Evolutionary conservation across 2,888 invertebrate species (phyloP), one percentile per base, ranked within the genome.

Genomic region (Melinaea menophilus): DNA sequence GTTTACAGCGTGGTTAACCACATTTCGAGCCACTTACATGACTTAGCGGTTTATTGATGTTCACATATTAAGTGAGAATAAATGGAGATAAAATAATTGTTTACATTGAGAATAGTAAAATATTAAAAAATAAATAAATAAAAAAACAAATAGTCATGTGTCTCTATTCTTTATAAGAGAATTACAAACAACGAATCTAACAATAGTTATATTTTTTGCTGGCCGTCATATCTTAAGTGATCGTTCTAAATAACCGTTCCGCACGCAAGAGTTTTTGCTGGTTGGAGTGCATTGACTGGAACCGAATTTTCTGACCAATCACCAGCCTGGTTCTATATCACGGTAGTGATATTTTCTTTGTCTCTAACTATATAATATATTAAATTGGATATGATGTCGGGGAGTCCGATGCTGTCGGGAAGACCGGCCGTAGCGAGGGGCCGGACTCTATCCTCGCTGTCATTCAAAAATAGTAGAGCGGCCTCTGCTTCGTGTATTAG

Each of bases 401-500:
- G 90, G 86, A 88, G 90, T 90, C 90, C 90, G 89, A 83, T 90
- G 90, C 72, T 84, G 88, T 75, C 81, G 89, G 57, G 62, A 84
- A 90, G 90, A 88, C 90, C 88, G 90, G 89, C 88, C 80, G 58
- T 81, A 81, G 88, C 89, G 90, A 82, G 89, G 89, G 86, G 89
- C 89, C 89, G 90, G 89, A 87, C 88, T 78, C 51, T 79, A 84
- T 82, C 88, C 86, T 85, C 88, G 88, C 88, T 76, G 70, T 80
- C 74, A 75, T 81, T 79, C 73, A 72, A 72, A 70, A 66, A 64
- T 73, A 74, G 88, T 88, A 88, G 88, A 88, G 88, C 54, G 88
- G 90, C 81, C 84, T 86, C 89, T 90, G 89, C 90, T 89, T 90
- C 89, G 90, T 90, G 85, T 89, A 90, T 89, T 82, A 79, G 75